Percentiles rank a stretch among this genome's conserved stretches.
These are phyloP conservation scores for Allobates femoralis DNA, from an alignment of 2,797 vertebrate genomes.

Conservation along the genomic window DNA sequence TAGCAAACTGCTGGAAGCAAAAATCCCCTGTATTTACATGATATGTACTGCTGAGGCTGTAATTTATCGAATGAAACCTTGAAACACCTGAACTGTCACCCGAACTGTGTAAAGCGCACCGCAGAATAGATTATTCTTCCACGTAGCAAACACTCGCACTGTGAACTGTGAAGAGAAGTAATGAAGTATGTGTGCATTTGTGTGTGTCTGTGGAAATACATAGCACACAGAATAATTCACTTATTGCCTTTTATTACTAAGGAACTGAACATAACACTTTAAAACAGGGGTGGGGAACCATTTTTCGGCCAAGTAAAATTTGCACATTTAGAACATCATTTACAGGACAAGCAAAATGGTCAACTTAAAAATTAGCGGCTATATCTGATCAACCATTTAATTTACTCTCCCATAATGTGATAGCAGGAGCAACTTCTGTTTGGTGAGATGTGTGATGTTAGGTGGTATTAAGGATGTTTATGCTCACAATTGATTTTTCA, in stretches of 20 bases:
- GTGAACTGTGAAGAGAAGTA: not conserved
- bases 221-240: not conserved
- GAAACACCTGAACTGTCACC: conserved; percentile 46
- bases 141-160: not conserved
- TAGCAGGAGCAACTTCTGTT: no score
- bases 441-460: no score
- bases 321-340: no score
- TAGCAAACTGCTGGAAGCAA: conserved; percentile 53
- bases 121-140: not conserved
- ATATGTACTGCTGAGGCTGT: conserved; percentile 28
- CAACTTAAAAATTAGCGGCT: no score
- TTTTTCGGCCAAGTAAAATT: no score
- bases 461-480: no score
- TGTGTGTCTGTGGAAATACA: not conserved
- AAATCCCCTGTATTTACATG: conserved; percentile 29
- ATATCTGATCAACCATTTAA: no score
- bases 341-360: no score
- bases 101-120: not conserved
- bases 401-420: no score
- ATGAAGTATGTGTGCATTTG: not conserved
- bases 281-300: not conserved
- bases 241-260: not conserved
- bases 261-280: not conserved
- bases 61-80: conserved; percentile 24
- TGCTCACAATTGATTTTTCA: no score